A percentile compares a stretch with the other conserved stretches of the same genome.
Conservation (phyloP, 2,888 invertebrate genomes). For the Sminthurides aquaticus region DNA sequence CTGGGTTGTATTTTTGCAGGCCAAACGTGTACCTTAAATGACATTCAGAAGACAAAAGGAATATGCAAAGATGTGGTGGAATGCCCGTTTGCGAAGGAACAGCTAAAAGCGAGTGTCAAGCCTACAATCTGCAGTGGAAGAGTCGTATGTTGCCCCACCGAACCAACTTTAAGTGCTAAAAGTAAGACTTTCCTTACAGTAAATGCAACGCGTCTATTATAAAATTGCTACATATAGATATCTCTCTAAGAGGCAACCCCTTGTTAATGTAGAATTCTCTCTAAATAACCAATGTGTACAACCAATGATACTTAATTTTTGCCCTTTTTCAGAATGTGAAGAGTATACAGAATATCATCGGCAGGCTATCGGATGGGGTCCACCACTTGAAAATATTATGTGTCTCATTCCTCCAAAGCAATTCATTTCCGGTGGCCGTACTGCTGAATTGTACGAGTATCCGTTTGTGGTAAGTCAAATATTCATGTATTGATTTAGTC, state of each 20-base stretch:
- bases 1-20: too few relatives aligned
- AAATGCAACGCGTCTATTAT: slow-evolving; percentile 1
- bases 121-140: slow-evolving; percentile 24
- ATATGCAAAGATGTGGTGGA: slow-evolving; percentile 19
- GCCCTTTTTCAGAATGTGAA: slow-evolving; percentile 35
- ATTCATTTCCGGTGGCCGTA: slow-evolving; percentile 28
- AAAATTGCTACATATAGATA: too few relatives aligned
- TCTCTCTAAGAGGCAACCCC: too few relatives aligned
- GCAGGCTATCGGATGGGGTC: neutral
- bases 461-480: slow-evolving; percentile 25
- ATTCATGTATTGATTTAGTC: too few relatives aligned
- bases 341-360: slow-evolving; percentile 26
- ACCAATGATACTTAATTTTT: too few relatives aligned
- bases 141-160: slow-evolving; percentile 30
- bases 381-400: neutral
- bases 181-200: slow-evolving; percentile 20
- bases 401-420: neutral
- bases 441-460: slow-evolving; percentile 26
- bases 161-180: slow-evolving; percentile 25
- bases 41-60: slow-evolving; percentile 23
- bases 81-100: slow-evolving; percentile 24
- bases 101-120: slow-evolving; percentile 19
- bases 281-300: too few relatives aligned
- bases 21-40: slow-evolving; percentile 18
- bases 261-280: neutral